Evolutionary conservation across 2,888 invertebrate genomes (phyloP).

Genomic region (Helleia helle): DNA sequence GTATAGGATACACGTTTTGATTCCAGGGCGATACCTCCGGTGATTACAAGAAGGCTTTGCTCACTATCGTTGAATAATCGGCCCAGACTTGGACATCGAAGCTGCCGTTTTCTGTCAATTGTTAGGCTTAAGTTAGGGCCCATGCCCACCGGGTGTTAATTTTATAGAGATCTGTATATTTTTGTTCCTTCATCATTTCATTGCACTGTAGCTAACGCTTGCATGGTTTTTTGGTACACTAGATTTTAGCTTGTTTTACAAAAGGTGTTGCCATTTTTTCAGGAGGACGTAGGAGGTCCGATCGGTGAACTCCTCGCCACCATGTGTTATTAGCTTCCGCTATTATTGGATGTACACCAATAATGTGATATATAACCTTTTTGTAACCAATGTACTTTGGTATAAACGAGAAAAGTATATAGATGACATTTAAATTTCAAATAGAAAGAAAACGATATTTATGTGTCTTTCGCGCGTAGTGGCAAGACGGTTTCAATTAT

Average conservation of each 20-base stretch:
- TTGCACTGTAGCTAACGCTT: constrained; percentile 66
- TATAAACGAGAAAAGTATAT: constrained; percentile 24
- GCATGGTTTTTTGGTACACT: constrained; percentile 41
- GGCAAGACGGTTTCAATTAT: too few species aligned
- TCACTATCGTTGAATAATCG: constrained; percentile 84
- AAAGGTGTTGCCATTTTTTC: constrained; percentile 67
- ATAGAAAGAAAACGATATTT: background rate
- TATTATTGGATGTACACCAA: constrained; percentile 13
- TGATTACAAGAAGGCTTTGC: constrained; percentile 92
- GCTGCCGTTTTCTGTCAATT: constrained; percentile 56
- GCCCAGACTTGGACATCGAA: constrained; percentile 36
- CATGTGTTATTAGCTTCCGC: constrained; percentile 69
- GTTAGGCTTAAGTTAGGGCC: constrained; percentile 39
- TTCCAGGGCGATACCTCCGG: constrained; percentile 94
- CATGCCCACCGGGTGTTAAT: constrained; percentile 36
- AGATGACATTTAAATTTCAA: background rate
- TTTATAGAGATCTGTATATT: constrained; percentile 69
- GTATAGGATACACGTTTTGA: constrained; percentile 56
- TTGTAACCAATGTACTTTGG: constrained; percentile 20
- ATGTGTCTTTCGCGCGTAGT: background rate
- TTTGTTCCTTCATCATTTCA: constrained; percentile 50
- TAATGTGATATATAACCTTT: constrained; percentile 13
- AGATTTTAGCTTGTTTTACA: constrained; percentile 36
- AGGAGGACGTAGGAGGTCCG: constrained; percentile 79
- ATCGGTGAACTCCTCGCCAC: constrained; percentile 78